A percentile compares a stretch with the other conserved stretches of the same genome.
phyloP scores from a whole-genome alignment of 2,888 invertebrate genomes.

The Phytoseiulus persimilis region DNA sequence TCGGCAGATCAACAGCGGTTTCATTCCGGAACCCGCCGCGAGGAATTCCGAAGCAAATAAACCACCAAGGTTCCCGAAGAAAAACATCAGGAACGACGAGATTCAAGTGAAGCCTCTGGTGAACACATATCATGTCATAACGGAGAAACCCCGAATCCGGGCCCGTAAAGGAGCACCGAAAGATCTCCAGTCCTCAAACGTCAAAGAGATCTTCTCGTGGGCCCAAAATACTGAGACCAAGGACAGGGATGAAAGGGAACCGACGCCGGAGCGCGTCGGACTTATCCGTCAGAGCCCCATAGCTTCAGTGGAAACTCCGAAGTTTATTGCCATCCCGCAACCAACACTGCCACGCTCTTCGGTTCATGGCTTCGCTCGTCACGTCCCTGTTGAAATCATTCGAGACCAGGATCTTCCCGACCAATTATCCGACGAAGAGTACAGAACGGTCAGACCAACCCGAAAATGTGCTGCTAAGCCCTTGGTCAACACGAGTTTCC shows the following conservation, averaged over 20 bases:
- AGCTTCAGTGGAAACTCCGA: not conserved
- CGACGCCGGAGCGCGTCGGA: not conserved
- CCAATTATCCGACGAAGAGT: not conserved
- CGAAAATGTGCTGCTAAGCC: not conserved
- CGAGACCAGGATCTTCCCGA: not conserved
- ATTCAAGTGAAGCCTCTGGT: conserved; percentile 17
- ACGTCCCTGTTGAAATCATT: not conserved
- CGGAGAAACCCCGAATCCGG: not conserved
- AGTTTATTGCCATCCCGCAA: not conserved
- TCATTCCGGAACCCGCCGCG: too few species aligned
- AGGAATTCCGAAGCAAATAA: not conserved
- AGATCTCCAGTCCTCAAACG: not conserved
- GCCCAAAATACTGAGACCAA: not conserved
- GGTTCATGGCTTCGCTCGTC: not conserved
- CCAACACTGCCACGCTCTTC: not conserved
- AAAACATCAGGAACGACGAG: not conserved
- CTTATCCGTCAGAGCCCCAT: not conserved
- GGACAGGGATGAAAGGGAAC: not conserved
- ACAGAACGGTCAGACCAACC: not conserved
- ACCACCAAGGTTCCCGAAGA: not conserved
- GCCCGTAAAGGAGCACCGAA: conserved; percentile 12
- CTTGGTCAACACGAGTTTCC: not conserved
- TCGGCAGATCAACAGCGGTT: not conserved
- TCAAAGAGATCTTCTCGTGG: conserved; percentile 20
- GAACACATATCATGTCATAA: conserved; percentile 24